A percentile compares a stretch with the other conserved stretches of the same genome.
Evolutionary conservation across 2,797 vertebrate genomes (phyloP).

Genomic region (Austrolebias charrua): DNA sequence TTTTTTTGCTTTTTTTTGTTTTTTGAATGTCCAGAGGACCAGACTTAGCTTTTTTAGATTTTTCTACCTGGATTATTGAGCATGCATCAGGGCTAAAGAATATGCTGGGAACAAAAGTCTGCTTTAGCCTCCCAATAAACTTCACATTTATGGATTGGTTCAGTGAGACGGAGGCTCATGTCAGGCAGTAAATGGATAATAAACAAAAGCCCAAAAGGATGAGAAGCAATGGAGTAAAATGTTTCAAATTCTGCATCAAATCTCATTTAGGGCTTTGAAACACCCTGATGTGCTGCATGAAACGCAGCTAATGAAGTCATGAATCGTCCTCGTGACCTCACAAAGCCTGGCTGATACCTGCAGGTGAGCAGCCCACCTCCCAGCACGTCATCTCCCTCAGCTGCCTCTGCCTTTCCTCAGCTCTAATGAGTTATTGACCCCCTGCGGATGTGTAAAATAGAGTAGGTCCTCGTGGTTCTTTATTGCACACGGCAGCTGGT

Average conservation of each 20-base stretch:
- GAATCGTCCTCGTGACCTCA: slow-evolving; percentile 66
- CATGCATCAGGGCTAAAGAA: no score
- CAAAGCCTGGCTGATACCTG: slow-evolving; percentile 63
- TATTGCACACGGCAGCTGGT: slow-evolving; percentile 65
- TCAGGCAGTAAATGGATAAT: slow-evolving; percentile 52
- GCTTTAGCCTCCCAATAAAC: slow-evolving; percentile 55
- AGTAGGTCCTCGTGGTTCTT: slow-evolving; percentile 61
- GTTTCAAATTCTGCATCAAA: slow-evolving; percentile 35
- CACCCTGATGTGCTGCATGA: slow-evolving; percentile 56
- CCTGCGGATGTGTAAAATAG: slow-evolving; percentile 72
- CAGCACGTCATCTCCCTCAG: slow-evolving; percentile 52
- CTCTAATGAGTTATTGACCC: slow-evolving; percentile 80
- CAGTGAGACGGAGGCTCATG: slow-evolving; percentile 58
- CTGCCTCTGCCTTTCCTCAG: slow-evolving; percentile 43
- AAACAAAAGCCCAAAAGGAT: slow-evolving; percentile 53
- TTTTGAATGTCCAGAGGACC: no score
- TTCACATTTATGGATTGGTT: slow-evolving; percentile 52
- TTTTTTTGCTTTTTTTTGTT: no score
- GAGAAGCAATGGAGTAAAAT: slow-evolving; percentile 37
- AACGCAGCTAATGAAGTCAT: slow-evolving; percentile 67
- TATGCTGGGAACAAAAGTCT: slow-evolving; percentile 21
- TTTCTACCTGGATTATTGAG: no score
- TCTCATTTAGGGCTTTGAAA: slow-evolving; percentile 40
- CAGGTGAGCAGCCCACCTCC: slow-evolving; percentile 56
- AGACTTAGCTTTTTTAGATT: no score